Conservation (phyloP, 2,888 invertebrate species). For the Synanthedon vespiformis region DNA sequence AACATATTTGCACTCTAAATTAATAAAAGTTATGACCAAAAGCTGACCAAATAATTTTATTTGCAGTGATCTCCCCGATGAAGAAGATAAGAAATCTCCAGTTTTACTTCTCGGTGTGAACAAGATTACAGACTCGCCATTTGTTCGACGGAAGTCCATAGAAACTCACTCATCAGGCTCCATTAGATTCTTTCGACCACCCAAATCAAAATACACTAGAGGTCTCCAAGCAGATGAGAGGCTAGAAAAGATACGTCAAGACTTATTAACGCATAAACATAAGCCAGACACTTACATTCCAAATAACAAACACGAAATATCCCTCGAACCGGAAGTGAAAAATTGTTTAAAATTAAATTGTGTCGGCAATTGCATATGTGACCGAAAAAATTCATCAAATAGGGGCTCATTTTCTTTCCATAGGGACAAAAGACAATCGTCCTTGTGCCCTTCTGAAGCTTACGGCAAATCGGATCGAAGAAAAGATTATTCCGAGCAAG, state of each 20-base stretch:
- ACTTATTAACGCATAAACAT: conserved; percentile 52
- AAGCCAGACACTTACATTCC: conserved; percentile 57
- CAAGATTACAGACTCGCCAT: conserved; percentile 64
- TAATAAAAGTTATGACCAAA: neutral
- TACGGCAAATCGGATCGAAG: conserved; percentile 25
- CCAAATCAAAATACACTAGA: conserved; percentile 58
- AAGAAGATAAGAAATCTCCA: conserved; percentile 69
- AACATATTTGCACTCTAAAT: neutral
- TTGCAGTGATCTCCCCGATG: conserved; percentile 74
- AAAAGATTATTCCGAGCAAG: conserved; percentile 52
- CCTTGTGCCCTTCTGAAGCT: conserved; percentile 37
- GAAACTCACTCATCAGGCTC: conserved; percentile 51
- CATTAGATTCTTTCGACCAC: conserved; percentile 55
- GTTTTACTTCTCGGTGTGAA: conserved; percentile 73
- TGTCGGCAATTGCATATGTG: conserved; percentile 53
- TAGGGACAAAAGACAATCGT: conserved; percentile 40
- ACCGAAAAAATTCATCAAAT: conserved; percentile 44
- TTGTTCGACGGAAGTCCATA: conserved; percentile 48
- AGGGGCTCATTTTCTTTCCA: conserved; percentile 61
- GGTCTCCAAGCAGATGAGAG: conserved; percentile 58
- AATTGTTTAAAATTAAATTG: conserved; percentile 47
- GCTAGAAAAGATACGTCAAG: conserved; percentile 57
- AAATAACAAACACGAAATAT: conserved; percentile 38
- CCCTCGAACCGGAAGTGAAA: conserved; percentile 40
- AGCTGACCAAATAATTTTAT: conserved; percentile 4